These are phyloP conservation scores for Bombus superbus DNA, from an alignment of 1,140 invertebrate species.

Conservation along the genomic window DNA sequence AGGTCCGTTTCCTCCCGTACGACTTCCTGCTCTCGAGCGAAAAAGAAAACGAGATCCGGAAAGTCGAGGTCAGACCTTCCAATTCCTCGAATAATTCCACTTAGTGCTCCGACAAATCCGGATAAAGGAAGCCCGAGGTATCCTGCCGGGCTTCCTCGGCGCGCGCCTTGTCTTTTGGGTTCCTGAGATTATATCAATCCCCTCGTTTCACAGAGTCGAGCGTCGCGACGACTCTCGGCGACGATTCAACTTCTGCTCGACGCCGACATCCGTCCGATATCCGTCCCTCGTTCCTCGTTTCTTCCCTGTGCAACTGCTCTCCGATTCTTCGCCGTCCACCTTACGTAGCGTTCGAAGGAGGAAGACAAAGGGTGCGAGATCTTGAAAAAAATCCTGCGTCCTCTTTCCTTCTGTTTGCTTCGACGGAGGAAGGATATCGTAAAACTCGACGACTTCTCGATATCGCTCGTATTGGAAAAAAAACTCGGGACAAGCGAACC, in stretches of 20 bases:
- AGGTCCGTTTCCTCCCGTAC: background rate
- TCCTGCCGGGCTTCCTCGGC: conserved; percentile 17
- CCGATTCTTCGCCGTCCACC: no score
- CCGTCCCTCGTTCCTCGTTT: background rate
- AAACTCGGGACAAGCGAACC: background rate
- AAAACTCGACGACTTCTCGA: background rate
- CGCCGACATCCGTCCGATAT: background rate
- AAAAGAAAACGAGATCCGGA: conserved; percentile 31
- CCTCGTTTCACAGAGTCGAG: conserved; percentile 45
- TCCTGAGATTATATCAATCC: conserved; percentile 75
- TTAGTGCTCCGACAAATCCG: conserved; percentile 63
- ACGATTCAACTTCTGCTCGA: conserved; percentile 6
- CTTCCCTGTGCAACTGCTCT: background rate
- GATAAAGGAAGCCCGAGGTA: conserved; percentile 40
- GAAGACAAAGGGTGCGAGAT: background rate
- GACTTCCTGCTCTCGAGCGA: conserved; percentile 12
- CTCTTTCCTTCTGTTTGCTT: no score
- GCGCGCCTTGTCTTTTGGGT: conserved; percentile 50
- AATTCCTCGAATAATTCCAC: conserved; percentile 79
- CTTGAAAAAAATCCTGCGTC: no score
- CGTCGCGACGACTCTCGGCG: conserved; percentile 26
- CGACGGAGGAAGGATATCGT: background rate
- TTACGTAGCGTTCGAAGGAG: no score
- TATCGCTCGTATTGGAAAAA: background rate
- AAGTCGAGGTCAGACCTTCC: conserved; percentile 59